Conservation (phyloP, 2,113 vertebrate genomes). For the Greenwoodochromis staneri region DNA sequence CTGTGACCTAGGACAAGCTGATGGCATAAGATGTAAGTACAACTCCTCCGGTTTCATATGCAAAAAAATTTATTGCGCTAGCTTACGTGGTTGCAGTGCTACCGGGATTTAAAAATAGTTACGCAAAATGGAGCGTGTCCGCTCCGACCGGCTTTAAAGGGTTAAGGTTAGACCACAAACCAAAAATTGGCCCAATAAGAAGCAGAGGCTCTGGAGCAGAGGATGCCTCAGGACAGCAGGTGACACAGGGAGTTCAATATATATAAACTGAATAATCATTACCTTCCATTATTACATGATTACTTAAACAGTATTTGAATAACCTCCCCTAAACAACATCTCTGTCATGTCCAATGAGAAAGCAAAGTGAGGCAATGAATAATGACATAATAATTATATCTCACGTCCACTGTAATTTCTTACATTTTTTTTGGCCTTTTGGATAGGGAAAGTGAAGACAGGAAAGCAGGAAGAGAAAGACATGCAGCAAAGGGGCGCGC, state of each 20-base stretch:
- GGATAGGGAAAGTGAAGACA: not conserved
- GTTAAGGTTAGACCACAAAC: not conserved
- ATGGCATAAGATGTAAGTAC: too few species aligned
- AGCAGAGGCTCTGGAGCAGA: not conserved
- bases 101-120: too few species aligned
- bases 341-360: not conserved
- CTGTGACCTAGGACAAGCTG: too few species aligned
- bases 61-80: too few species aligned
- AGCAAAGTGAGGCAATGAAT: not conserved
- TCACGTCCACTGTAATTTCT: not conserved
- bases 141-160: too few species aligned
- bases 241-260: not conserved
- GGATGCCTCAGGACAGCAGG: not conserved
- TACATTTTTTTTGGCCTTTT: not conserved
- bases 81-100: too few species aligned
- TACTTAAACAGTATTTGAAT: not conserved
- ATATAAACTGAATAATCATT: not conserved
- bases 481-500: not conserved
- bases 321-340: not conserved
- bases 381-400: not conserved
- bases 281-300: not conserved
- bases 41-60: too few species aligned
- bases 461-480: not conserved
- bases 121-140: too few species aligned
- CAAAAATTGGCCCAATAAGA: not conserved